Base-by-base conservation (phyloP, 2,888 invertebrate species). In the Allophyes oxyacanthae region DNA sequence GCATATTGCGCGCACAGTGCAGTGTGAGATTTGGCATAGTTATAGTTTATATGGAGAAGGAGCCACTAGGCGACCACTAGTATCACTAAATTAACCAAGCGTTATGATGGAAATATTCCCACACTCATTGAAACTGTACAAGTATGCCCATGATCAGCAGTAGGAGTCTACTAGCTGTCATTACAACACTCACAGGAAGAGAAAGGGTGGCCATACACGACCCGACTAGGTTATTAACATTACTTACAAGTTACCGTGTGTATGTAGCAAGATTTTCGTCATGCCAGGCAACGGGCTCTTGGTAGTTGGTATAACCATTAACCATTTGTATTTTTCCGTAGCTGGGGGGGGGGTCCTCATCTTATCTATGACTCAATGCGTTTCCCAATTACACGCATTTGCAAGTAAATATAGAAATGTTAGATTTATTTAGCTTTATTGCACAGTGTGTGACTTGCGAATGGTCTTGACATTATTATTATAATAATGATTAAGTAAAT, bases 371-470 rank as follows among this genome's bases (percentile, higher is more conserved):
- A n/a, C 34, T 49, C 54, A 60, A 64, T 34, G 9, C 42, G 10
- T 64, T 64, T 60, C 60, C 32, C 65, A 65, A 64, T 65, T 43
- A 38, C 13, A 14, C 11, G 28, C 10, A 53, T 45, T 52, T 44
- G 43, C 33, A 53, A 53, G 44, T 59, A 14, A 42, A 61, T 49
- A 20, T 8, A 15, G 25, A 43, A 45, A 32, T 40, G 11, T 40
- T 58, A 32, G 9, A 52, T 48, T 32, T 55, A 34, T 40, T 64
- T 38, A 7, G 10, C 2, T 64, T 25, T 44, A 44, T 64, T 57
- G 34, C 64, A 50, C 37, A 57, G 45, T 8, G 14, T 14, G n/a
- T n/a, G n/a, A n/a, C n/a, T n/a, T n/a, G n/a, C n/a, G 0, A 25
- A 34, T 32, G 26, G 1, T 32, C 36, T 59, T 42, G 58, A 42